Evolutionary conservation across 2,113 vertebrate species (phyloP), one percentile per base, ranked within the genome.

Genomic region (Butorides virescens): DNA sequence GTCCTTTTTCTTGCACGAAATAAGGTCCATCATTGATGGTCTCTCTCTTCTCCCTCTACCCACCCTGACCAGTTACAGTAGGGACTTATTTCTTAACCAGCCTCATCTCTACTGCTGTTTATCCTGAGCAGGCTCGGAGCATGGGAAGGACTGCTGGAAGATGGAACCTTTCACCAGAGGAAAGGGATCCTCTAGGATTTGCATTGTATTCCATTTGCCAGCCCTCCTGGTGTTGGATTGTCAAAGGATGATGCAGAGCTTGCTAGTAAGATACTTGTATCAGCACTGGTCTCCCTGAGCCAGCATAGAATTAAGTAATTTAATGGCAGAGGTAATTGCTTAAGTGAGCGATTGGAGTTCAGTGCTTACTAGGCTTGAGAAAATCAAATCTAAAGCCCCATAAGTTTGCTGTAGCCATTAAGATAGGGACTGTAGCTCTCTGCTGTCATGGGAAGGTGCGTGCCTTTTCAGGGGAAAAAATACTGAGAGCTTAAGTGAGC

Each of bases 361-460:
- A 56, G 55, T 79, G 55, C 27, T 42, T 74, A 23, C 19, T 50
- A 17, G 34, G 29, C 80, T 58, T 74, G 59, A 81, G 82, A 66
- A 76, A 63, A 59, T 36, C 27, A 13, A 52, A 42, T 67, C 32
- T 49, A 16, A 61, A 70, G 56, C 47, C 55, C 30, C 13, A 30
- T 19, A 52, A 42, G 17, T 53, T 52, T 80, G 34, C 47, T 72
- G 52, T 29, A 46, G 76, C n/a, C 50, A 16, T n/a, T n/a, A 58
- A 53, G 34, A 22, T 7, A 21, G 42, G 53, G 30, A 36, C 27
- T 68, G 36, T 19, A 75, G 68, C 37, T 26, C 17, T 21, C 5
- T 1, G 13, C 61, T 59, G 44, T 44, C 17, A 5, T 2, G 3
- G 59, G 18, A 46, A 29, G 22, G 32, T 23, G 25, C 1, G 5